Conservation (phyloP, 2,888 invertebrate genomes). For the Luffia ferchaultella region DNA sequence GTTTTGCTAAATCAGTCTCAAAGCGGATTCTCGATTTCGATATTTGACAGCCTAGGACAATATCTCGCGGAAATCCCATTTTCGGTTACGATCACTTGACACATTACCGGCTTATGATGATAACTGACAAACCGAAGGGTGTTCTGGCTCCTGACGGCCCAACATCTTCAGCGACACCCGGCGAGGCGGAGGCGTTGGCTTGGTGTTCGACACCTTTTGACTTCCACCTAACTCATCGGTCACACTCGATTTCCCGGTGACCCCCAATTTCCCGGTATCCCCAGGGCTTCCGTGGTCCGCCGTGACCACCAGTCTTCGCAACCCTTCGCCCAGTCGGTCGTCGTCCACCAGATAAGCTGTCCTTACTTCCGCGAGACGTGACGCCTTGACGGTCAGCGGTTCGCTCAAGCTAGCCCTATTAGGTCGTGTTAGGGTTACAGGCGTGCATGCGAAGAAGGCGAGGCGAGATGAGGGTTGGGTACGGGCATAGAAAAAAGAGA, state of each 20-base stretch:
- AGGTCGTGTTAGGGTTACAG: background rate
- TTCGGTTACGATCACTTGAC: background rate
- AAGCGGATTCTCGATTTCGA: too few relatives aligned
- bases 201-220: too few relatives aligned
- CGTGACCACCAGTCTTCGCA: constrained; percentile 9
- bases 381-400: constrained; percentile 38
- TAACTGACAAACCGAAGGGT: constrained; percentile 31
- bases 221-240: constrained; percentile 22
- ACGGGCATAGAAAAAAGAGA: constrained; percentile 16
- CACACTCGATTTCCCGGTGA: background rate
- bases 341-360: constrained; percentile 36
- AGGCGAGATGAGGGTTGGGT: constrained; percentile 16
- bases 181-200: constrained; percentile 48
- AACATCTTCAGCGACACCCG: constrained; percentile 42
- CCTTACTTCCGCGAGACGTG: constrained; percentile 43
- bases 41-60: too few relatives aligned
- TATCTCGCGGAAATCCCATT: too few relatives aligned
- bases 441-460: constrained; percentile 32
- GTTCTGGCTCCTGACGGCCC: constrained; percentile 28
- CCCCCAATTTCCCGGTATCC: too few relatives aligned
- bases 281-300: background rate
- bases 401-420: constrained; percentile 23
- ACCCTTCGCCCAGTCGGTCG: constrained; percentile 12
- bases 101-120: constrained; percentile 4
- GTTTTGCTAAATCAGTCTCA: too few relatives aligned